Percentiles rank a stretch among this genome's conserved stretches.
Evolutionary conservation across 2,888 invertebrate genomes (phyloP).

Genomic region (Drosophila emarginata): DNA sequence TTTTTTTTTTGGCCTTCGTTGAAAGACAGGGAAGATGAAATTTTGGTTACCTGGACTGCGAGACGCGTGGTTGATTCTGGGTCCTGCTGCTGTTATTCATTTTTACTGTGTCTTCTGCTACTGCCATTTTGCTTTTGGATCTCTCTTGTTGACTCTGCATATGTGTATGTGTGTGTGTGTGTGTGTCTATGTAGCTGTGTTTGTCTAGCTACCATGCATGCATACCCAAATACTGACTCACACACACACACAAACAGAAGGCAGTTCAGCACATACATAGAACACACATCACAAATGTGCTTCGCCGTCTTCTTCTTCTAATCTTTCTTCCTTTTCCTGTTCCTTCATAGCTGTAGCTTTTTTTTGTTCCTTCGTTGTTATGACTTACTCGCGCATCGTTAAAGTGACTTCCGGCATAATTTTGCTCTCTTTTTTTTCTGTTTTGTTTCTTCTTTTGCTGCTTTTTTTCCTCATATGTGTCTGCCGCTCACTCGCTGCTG

Average conservation of each 20-base stretch:
- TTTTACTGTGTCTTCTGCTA: neutral
- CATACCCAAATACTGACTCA: neutral
- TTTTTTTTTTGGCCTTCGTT: neutral
- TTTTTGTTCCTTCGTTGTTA: conserved; percentile 54
- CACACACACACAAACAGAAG: conserved; percentile 11
- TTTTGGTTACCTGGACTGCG: conserved; percentile 32
- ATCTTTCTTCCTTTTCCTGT: conserved; percentile 31
- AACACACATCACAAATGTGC: conserved; percentile 55
- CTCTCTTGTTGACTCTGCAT: conserved; percentile 10
- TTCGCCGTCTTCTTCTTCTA: conserved; percentile 57
- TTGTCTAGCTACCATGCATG: conserved; percentile 32
- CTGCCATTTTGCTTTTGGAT: conserved; percentile 21
- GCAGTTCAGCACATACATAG: conserved; percentile 13
- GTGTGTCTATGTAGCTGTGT: neutral
- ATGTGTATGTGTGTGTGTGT: conserved; percentile 3
- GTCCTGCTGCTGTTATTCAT: neutral
- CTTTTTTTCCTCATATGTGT: conserved; percentile 1
- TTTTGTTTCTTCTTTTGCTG: too few relatives aligned
- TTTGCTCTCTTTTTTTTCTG: conserved; percentile 22
- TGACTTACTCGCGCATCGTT: conserved; percentile 76
- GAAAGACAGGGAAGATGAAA: neutral
- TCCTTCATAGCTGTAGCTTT: conserved; percentile 19
- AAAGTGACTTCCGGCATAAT: conserved; percentile 73
- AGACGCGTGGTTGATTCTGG: neutral
- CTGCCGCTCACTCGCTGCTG: conserved; percentile 17